phyloP scores from a whole-genome alignment of 2,888 invertebrate genomes.

The Blomia tropicalis region DNA sequence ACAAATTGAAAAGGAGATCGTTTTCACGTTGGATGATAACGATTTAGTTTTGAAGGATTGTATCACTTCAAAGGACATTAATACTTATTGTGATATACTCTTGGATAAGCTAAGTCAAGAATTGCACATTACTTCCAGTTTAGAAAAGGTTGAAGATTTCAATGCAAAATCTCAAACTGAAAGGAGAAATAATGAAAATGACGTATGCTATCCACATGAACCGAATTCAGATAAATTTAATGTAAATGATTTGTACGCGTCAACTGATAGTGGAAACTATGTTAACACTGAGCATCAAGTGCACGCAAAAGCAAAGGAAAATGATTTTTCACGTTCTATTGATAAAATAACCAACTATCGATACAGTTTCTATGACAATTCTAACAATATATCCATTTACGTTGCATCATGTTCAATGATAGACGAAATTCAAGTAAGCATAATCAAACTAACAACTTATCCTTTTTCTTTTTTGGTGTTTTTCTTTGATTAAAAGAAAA shows the following conservation, averaged over 20 bases:
- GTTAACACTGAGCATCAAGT: background rate
- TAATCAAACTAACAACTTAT: no score
- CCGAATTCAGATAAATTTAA: background rate
- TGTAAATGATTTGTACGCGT: background rate
- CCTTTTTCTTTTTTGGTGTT: background rate
- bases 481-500: background rate
- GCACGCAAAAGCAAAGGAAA: background rate
- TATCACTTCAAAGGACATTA: background rate
- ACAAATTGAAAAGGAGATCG: conserved; percentile 1
- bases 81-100: conserved; percentile 1
- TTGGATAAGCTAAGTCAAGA: background rate
- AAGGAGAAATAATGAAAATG: background rate
- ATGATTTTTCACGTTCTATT: background rate
- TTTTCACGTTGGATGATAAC: background rate
- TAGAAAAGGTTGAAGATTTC: background rate
- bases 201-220: no score
- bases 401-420: background rate
- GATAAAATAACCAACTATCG: conserved; percentile 12
- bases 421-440: background rate
- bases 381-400: background rate
- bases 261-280: background rate
- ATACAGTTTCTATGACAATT: conserved; percentile 14
- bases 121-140: background rate
- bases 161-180: background rate
- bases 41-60: background rate